Evolutionary conservation across 2,113 vertebrate species (phyloP).

Genomic region (Ptyas mucosa): DNA sequence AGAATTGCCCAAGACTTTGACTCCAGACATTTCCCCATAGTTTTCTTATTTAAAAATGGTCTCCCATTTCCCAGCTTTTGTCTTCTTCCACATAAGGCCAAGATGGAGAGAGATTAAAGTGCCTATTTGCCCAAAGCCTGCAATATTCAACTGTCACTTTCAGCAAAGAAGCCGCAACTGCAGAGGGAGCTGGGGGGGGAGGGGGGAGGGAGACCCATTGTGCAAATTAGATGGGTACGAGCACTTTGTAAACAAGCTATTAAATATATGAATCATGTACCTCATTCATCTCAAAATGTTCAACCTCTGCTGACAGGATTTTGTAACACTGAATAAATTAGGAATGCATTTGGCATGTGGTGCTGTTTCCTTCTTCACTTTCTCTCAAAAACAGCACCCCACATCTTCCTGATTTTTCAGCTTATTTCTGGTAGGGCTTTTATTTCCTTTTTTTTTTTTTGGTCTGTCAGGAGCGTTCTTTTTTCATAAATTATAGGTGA

Average conservation of each 20-base stretch:
- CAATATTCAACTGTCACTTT: slow-evolving; percentile 5
- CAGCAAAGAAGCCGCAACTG: slow-evolving; percentile 16
- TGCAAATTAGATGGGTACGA: slow-evolving; percentile 30
- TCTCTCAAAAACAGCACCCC: not conserved
- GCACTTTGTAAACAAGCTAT: slow-evolving; percentile 40
- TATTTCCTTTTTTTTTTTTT: not conserved
- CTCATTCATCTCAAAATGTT: slow-evolving; percentile 48
- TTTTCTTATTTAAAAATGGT: slow-evolving; percentile 17
- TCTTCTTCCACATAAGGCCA: not conserved
- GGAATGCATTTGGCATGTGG: slow-evolving; percentile 45
- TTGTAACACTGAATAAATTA: slow-evolving; percentile 59
- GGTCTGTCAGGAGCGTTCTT: slow-evolving; percentile 39
- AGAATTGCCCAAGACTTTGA: not conserved
- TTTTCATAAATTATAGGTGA: slow-evolving; percentile 45
- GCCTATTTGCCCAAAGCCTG: slow-evolving; percentile 17
- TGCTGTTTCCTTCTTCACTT: slow-evolving; percentile 13
- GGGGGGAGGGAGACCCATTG: not conserved
- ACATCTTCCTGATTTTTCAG: slow-evolving; percentile 14
- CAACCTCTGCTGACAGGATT: slow-evolving; percentile 47
- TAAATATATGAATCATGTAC: slow-evolving; percentile 59
- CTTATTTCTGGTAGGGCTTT: slow-evolving; percentile 12
- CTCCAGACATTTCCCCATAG: not conserved
- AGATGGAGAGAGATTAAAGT: not conserved
- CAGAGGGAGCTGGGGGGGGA: not conserved
- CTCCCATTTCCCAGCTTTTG: not conserved